These are phyloP conservation scores for Tetrapedia diversipes DNA, from an alignment of 2,888 invertebrate species.

Conservation along the genomic window DNA sequence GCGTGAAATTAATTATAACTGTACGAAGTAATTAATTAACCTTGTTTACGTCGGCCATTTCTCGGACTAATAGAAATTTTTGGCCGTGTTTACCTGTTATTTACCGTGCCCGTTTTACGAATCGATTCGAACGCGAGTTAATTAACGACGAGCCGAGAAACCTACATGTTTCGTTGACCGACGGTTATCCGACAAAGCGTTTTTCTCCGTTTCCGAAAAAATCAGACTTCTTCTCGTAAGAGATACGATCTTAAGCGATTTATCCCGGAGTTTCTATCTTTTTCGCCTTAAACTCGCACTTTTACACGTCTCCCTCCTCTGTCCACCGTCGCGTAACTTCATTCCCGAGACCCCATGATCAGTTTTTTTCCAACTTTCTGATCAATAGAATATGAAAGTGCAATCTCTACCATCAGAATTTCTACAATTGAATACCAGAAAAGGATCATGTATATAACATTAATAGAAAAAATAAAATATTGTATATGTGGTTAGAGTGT, in stretches of 20 bases:
- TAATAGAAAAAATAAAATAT: no score
- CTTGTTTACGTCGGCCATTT: not conserved
- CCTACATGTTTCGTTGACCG: not conserved
- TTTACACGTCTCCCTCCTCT: not conserved
- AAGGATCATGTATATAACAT: no score
- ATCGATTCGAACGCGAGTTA: not conserved
- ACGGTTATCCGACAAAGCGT: not conserved
- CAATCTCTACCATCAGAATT: no score
- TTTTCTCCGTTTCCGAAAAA: no score
- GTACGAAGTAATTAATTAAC: conserved; percentile 4
- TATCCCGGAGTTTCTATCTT: no score
- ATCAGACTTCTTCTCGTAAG: no score
- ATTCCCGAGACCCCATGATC: not conserved
- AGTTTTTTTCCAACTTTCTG: no score
- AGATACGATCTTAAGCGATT: not conserved
- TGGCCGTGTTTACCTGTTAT: not conserved
- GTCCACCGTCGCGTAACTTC: not conserved
- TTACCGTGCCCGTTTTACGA: not conserved
- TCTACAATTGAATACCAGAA: no score
- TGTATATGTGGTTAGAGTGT: no score
- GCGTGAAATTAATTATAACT: conserved; percentile 28
- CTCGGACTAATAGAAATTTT: not conserved
- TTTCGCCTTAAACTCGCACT: no score
- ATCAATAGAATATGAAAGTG: no score
- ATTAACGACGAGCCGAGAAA: no score